A percentile compares a stretch with the other conserved stretches of the same genome.
phyloP scores from a whole-genome alignment of 2,113 vertebrate genomes.

The Hiodon tergisus region DNA sequence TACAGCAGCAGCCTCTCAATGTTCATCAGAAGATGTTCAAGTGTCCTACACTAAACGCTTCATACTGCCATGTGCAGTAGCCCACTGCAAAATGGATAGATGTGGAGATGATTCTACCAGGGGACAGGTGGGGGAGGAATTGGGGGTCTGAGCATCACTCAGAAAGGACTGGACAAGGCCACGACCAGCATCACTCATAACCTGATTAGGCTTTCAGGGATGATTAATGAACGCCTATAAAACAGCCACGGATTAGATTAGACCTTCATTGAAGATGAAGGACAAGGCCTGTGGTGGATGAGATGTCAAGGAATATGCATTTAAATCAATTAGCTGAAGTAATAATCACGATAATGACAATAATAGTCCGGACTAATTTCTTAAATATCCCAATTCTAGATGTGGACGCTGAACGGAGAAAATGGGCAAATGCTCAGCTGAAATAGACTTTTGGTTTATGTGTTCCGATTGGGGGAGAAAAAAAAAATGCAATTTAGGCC shows the following conservation, averaged over 20 bases:
- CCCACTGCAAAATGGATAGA: not conserved
- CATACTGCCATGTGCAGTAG: too few species aligned
- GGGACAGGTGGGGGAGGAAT: not conserved
- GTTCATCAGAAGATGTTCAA: too few species aligned
- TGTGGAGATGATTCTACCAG: not conserved
- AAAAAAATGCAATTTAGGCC: not conserved
- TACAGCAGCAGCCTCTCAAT: too few species aligned
- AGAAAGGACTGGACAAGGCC: conserved; percentile 48
- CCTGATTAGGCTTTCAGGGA: conserved; percentile 45
- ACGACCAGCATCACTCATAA: conserved; percentile 47
- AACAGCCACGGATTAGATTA: conserved; percentile 57
- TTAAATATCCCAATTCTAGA: not conserved
- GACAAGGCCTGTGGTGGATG: conserved; percentile 31
- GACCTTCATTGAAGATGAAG: conserved; percentile 57
- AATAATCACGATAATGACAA: not conserved
- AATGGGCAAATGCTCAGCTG: not conserved
- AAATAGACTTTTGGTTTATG: not conserved
- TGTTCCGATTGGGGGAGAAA: not conserved
- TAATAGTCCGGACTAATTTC: not conserved
- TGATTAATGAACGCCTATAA: conserved; percentile 59
- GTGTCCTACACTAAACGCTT: too few species aligned
- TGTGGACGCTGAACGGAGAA: not conserved
- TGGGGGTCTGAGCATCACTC: not conserved
- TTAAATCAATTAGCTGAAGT: conserved; percentile 4
- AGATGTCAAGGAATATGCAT: not conserved